Evolutionary conservation across 2,797 vertebrate species (phyloP).

Genomic region (Acrossocheilus wenchowensis): DNA sequence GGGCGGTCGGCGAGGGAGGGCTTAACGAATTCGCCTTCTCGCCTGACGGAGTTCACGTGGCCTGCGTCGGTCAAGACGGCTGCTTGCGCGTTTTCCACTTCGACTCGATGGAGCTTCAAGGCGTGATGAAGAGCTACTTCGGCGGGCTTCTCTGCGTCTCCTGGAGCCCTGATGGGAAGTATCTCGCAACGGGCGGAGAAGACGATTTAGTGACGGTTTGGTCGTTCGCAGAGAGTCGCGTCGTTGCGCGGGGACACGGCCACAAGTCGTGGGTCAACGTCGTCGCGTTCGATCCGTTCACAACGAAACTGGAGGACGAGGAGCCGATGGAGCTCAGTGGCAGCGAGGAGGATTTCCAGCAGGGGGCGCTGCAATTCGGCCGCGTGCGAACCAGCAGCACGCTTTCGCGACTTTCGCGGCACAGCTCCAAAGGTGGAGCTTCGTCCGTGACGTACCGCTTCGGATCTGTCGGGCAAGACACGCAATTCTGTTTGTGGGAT

Average conservation of each 20-base stretch:
- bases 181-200: slow-evolving; percentile 89
- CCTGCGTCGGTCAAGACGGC: slow-evolving; percentile 92
- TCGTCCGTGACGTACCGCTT: slow-evolving; percentile 87
- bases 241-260: slow-evolving; percentile 89
- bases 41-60: slow-evolving; percentile 86
- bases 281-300: slow-evolving; percentile 90
- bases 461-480: slow-evolving; percentile 92
- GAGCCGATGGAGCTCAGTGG: slow-evolving; percentile 81
- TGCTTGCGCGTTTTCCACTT: slow-evolving; percentile 91
- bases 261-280: slow-evolving; percentile 96
- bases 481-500: slow-evolving; percentile 94
- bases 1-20: slow-evolving; percentile 88
- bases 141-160: slow-evolving; percentile 91
- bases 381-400: slow-evolving; percentile 85
- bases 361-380: slow-evolving; percentile 73
- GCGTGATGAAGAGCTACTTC: slow-evolving; percentile 94
- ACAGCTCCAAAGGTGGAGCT: slow-evolving; percentile 80
- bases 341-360: slow-evolving; percentile 80
- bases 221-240: slow-evolving; percentile 88
- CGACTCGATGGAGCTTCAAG: slow-evolving; percentile 90
- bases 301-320: slow-evolving; percentile 83
- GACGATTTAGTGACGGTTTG: slow-evolving; percentile 93
- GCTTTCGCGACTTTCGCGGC: slow-evolving; percentile 82
- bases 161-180: slow-evolving; percentile 92
- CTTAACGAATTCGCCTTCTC: slow-evolving; percentile 93